Conservation (phyloP, 1,140 invertebrate species). For the Camponotus floridanus region DNA sequence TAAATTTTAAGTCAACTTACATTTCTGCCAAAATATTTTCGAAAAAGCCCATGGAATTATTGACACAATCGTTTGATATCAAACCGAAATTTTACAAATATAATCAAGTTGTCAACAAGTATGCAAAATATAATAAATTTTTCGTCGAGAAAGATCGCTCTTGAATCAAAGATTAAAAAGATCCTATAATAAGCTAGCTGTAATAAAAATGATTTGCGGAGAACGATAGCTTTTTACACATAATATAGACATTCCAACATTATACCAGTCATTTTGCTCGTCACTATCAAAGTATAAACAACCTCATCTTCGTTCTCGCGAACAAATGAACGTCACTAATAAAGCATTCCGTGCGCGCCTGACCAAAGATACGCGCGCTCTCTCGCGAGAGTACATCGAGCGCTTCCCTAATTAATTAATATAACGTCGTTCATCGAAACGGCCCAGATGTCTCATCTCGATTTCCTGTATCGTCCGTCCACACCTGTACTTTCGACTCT, state of each 20-base stretch:
- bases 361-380: background rate
- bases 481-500: background rate
- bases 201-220: background rate
- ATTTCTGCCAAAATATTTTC: no score
- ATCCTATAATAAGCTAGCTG: background rate
- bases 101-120: no score
- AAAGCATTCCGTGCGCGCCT: conserved; percentile 3
- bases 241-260: background rate
- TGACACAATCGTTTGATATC: no score
- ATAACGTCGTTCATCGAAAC: conserved; percentile 13
- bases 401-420: conserved; percentile 43
- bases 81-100: no score
- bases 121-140: background rate
- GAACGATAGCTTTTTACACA: background rate
- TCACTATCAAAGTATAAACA: conserved; percentile 21
- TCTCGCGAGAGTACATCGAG: conserved; percentile 14
- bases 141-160: background rate
- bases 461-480: background rate
- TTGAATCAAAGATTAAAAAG: background rate
- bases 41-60: no score
- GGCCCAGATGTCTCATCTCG: no score
- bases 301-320: background rate
- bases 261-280: background rate
- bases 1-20: no score
- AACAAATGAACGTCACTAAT: background rate